Percentiles rank a stretch among this genome's conserved stretches.
phyloP scores from a whole-genome alignment of 2,797 vertebrate genomes.

The Psittacula echo region DNA sequence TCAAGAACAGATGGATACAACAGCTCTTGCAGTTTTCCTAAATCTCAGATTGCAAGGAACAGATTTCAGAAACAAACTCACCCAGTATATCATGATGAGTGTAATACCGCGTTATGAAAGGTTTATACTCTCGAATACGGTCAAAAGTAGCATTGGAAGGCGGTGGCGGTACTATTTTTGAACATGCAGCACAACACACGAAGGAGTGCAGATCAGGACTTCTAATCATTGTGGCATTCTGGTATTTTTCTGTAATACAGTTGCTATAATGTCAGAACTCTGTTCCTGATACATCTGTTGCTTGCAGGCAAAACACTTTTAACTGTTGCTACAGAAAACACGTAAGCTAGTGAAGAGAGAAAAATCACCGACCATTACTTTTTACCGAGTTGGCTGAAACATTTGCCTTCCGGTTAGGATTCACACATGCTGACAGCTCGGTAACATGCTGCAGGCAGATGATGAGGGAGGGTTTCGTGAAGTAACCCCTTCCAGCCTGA shows the following conservation, averaged over 20 bases:
- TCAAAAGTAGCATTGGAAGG: constrained; percentile 52
- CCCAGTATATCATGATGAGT: constrained; percentile 68
- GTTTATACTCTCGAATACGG: constrained; percentile 65
- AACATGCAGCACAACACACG: constrained; percentile 73
- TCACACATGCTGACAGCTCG: neutral
- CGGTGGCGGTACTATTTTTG: constrained; percentile 60
- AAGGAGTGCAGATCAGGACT: constrained; percentile 63
- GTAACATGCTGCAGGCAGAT: neutral
- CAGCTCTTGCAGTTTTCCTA: neutral
- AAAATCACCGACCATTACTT: too few species aligned
- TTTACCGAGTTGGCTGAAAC: too few species aligned
- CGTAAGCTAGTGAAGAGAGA: too few species aligned
- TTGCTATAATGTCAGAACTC: neutral
- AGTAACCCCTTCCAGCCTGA: neutral
- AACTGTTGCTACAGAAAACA: too few species aligned
- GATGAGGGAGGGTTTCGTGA: neutral
- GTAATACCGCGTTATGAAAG: constrained; percentile 68
- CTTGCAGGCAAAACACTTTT: neutral
- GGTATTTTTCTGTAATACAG: neutral
- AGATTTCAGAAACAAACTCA: constrained; percentile 44
- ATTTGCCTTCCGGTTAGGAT: too few species aligned
- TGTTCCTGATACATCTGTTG: neutral
- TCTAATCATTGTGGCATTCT: constrained; percentile 57
- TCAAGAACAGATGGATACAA: neutral
- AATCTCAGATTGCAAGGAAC: neutral